Percentiles rank a stretch among this genome's conserved stretches.
Conservation (phyloP, 23 tunicate genomes). For the Ciona savignyi region DNA sequence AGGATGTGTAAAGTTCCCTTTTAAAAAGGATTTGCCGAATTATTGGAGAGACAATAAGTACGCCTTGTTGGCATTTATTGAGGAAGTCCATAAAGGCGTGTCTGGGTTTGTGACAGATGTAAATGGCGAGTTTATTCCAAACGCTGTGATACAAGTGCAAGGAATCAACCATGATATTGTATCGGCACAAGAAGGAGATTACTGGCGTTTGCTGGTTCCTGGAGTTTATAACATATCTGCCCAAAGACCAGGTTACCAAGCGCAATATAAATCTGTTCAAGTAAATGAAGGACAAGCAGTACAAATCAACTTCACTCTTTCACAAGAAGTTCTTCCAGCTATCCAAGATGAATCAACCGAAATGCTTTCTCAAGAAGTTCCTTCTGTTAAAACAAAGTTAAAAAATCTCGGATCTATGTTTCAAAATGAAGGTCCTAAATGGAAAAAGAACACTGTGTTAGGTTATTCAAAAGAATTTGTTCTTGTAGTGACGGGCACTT, state of each 20-base stretch:
- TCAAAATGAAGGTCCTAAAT: background rate
- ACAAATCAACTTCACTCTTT: slow-evolving; percentile 1
- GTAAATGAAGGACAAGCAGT: background rate
- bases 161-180: slow-evolving; percentile 14
- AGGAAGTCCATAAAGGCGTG: slow-evolving; percentile 37
- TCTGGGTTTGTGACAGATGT: slow-evolving; percentile 58
- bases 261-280: background rate
- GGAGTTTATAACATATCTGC: slow-evolving; percentile 18
- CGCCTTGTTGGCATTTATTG: slow-evolving; percentile 25
- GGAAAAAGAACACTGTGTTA: background rate
- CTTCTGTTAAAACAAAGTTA: too few relatives aligned
- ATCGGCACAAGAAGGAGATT: slow-evolving; percentile 40
- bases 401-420: too few relatives aligned
- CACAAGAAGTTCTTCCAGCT: background rate
- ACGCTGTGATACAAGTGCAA: slow-evolving; percentile 3
- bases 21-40: slow-evolving; percentile 17
- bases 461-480: background rate
- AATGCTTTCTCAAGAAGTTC: background rate
- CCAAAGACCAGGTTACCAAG: slow-evolving; percentile 21
- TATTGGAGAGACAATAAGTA: slow-evolving; percentile 64
- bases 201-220: slow-evolving; percentile 46
- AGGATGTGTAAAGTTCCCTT: slow-evolving; percentile 83
- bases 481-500: background rate
- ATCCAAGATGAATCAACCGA: background rate
- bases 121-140: slow-evolving; percentile 4